Conservation (phyloP, 2,888 invertebrate genomes). For the Philereme transversata region DNA sequence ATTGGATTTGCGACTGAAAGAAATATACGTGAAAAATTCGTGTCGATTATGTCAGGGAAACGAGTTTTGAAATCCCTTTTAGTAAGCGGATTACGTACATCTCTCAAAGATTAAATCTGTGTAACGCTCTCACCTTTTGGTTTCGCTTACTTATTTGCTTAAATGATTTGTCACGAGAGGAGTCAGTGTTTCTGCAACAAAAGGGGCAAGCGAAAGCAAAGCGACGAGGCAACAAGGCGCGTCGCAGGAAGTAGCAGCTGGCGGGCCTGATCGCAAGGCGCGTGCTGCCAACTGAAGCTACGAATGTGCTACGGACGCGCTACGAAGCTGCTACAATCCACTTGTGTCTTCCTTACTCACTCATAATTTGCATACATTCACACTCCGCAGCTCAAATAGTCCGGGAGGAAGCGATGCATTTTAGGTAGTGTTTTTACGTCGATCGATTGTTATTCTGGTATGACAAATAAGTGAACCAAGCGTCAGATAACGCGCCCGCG, state of each 20-base stretch:
- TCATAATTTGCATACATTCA: constrained; percentile 35
- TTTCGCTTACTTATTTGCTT: constrained; percentile 43
- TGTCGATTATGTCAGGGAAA: constrained; percentile 79
- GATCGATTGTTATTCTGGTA: too few species aligned
- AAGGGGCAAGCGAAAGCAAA: constrained; percentile 32
- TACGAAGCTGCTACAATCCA: constrained; percentile 33
- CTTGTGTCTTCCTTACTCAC: constrained; percentile 39
- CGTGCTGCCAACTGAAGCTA: constrained; percentile 26
- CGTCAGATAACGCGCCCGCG: too few species aligned
- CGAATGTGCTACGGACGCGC: constrained; percentile 34
- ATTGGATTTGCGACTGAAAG: constrained; percentile 83
- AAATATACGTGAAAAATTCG: constrained; percentile 82
- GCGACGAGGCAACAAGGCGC: constrained; percentile 20
- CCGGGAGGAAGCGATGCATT: too few species aligned
- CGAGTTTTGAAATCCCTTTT: constrained; percentile 72
- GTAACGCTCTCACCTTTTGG: constrained; percentile 46
- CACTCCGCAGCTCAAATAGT: constrained; percentile 17
- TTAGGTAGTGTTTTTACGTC: too few species aligned
- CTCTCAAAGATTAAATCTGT: constrained; percentile 58
- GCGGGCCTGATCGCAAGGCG: constrained; percentile 26
- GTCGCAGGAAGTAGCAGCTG: constrained; percentile 71
- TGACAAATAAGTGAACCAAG: too few species aligned
- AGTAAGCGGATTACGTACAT: constrained; percentile 68
- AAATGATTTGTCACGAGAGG: constrained; percentile 37
- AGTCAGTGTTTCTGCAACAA: constrained; percentile 39